phyloP scores from a whole-genome alignment of 2,797 vertebrate genomes.

The Danio aesculapii region DNA sequence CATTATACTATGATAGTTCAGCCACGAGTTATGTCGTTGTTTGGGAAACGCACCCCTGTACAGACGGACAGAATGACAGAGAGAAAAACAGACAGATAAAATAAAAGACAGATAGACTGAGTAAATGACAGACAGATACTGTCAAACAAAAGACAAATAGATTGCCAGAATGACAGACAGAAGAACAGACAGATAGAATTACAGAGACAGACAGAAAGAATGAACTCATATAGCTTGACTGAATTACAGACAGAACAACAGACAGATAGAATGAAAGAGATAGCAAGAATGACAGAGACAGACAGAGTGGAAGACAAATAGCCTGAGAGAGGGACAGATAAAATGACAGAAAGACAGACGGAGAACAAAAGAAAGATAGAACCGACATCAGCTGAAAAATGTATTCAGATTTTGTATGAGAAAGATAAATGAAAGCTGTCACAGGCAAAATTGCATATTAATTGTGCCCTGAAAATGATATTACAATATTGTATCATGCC shows the following conservation, averaged over 20 bases:
- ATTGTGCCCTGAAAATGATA: background rate
- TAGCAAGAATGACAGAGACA: background rate
- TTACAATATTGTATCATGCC: background rate
- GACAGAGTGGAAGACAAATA: background rate
- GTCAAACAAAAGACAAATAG: background rate
- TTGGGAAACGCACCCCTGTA: too few relatives aligned
- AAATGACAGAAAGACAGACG: background rate
- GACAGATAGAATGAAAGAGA: background rate
- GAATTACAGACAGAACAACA: background rate
- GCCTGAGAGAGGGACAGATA: background rate
- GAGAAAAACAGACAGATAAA: background rate
- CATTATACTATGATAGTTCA: too few relatives aligned
- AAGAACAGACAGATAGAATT: background rate
- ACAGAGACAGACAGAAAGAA: background rate
- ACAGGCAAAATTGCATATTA: conserved; percentile 17
- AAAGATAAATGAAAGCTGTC: background rate
- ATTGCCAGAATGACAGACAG: background rate
- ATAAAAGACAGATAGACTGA: background rate
- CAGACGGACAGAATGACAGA: conserved; percentile 39
- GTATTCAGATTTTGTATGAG: background rate
- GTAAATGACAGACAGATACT: accelerated
- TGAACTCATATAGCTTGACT: background rate
- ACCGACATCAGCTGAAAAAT: background rate
- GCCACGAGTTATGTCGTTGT: too few relatives aligned
- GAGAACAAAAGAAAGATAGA: background rate